Evolutionary conservation across 1,140 invertebrate genomes (phyloP), one percentile per base, ranked within the genome.

Genomic region (Nasonia longicornis): DNA sequence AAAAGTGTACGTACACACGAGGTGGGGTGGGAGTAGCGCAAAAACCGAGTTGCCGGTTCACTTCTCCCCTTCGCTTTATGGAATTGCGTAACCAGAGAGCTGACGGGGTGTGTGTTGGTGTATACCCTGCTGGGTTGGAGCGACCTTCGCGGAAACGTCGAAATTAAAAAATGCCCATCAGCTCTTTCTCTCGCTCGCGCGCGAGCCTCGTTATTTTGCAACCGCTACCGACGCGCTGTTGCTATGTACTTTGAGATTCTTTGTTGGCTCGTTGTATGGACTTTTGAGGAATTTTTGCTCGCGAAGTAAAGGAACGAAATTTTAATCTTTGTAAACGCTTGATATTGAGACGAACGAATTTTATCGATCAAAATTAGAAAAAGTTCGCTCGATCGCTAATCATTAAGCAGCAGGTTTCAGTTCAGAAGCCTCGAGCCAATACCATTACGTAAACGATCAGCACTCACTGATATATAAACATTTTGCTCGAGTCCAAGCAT

Each of bases 1-100:
- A 85, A 85, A 86, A 85, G 7, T 42, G 8, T 42, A 42, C 10
- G 38, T 42, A 84, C 74, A 82, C 22, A 45, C 14, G 29, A 26
- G 52, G 20, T 20, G 16, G 20, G 52, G 52, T 58, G 52, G 16
- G 52, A 48, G 45, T 48, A 20, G 52, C 16, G 52, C 20, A 70
- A 31, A 66, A 58, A 16, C 20, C 70, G 20, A 71, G 64, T 0
- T 29, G 64, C 3, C 52, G 16, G 14, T 3, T 58, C 16, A 20
- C 16, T 16, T 58, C 52, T 58, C 52, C 52, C 52, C 52, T 58
- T 58, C n/a, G 52, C 52, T 35, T 58, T 16, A 29, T 70, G 42
- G 77, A n/a, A 26, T 70, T 63, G 52, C 22, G 76, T 52, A 42
- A 26, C 22, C 12, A 52, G 63, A 52, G 66, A 10, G 58, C n/a